Conservation (phyloP, 1,140 invertebrate species). For the Bactericera cockerelli region DNA sequence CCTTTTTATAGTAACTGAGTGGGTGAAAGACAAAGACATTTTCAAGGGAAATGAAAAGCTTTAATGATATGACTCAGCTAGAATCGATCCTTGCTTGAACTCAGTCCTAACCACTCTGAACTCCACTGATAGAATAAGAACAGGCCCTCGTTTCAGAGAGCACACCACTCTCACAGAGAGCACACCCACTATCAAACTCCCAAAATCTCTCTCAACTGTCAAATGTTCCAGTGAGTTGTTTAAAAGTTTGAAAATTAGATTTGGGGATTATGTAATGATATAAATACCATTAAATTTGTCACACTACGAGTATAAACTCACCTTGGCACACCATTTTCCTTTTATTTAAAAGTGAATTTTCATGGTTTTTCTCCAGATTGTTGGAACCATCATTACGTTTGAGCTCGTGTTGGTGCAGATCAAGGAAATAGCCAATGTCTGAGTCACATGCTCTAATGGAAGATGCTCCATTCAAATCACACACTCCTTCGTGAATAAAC, state of each 20-base stretch:
- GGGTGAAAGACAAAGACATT: neutral
- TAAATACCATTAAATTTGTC: too few relatives aligned
- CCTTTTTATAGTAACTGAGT: neutral
- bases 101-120: neutral
- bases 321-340: neutral
- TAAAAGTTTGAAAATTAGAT: too few relatives aligned
- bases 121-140: neutral
- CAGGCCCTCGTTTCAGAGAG: neutral
- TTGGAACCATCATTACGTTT: constrained; percentile 17
- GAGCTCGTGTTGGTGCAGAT: constrained; percentile 18
- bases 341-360: neutral
- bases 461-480: too few relatives aligned
- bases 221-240: too few relatives aligned
- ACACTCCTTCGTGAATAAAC: too few relatives aligned
- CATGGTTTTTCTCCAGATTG: constrained; percentile 15
- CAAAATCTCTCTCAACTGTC: too few relatives aligned
- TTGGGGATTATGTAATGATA: too few relatives aligned
- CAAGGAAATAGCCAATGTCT: constrained; percentile 12
- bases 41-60: neutral
- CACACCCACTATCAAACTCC: too few relatives aligned
- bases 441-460: too few relatives aligned
- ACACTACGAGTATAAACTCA: too few relatives aligned
- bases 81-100: neutral
- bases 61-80: neutral
- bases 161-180: too few relatives aligned